Percentiles rank a stretch among this genome's conserved stretches.
Evolutionary conservation across 2,113 vertebrate genomes (phyloP).

Genomic region (rabbit (Oryctolagus cuniculus)): DNA sequence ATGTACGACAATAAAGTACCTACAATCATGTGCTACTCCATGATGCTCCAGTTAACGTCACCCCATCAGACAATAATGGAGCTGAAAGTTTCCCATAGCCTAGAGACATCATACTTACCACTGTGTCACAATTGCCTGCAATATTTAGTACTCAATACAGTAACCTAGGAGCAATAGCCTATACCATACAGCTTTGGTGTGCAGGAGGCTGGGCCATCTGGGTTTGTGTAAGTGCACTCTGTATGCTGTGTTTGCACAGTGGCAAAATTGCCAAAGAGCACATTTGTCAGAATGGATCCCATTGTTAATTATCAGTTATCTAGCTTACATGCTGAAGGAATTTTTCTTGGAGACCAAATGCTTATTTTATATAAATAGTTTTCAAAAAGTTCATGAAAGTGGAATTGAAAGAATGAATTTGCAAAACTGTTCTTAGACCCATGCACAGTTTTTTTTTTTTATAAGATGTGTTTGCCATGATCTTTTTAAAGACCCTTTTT

Average conservation of each 20-base stretch:
- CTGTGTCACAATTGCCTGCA: no score
- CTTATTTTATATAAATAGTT: background rate
- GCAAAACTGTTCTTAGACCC: no score
- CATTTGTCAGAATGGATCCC: background rate
- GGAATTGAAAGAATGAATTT: no score
- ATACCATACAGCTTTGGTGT: no score
- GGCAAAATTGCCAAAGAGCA: background rate
- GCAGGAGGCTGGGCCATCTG: no score
- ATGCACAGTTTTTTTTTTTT: no score
- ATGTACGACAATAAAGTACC: background rate
- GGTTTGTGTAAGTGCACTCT: background rate
- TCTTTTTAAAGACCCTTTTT: no score
- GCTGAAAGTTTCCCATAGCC: background rate
- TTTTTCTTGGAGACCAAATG: background rate
- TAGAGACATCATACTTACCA: background rate
- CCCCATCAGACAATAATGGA: background rate
- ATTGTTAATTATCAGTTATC: background rate
- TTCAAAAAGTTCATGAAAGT: no score
- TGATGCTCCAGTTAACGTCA: background rate
- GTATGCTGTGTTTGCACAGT: background rate
- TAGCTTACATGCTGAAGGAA: background rate
- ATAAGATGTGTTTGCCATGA: no score
- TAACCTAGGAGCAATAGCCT: background rate
- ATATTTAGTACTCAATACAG: no score
- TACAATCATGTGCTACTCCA: background rate